Conservation (phyloP, 1,140 invertebrate genomes). For the Megalonaias nervosa region DNA sequence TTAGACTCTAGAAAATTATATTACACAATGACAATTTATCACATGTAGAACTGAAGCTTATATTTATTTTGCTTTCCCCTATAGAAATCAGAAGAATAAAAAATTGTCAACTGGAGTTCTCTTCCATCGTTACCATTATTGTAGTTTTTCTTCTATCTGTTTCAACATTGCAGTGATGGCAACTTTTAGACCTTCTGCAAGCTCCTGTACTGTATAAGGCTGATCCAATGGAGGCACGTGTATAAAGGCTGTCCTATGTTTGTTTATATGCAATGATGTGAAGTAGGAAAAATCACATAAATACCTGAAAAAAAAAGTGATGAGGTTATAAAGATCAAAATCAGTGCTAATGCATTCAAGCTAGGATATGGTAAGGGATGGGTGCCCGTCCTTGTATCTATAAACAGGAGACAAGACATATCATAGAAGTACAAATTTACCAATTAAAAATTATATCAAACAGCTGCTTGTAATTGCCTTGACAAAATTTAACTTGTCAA, state of each 20-base stretch:
- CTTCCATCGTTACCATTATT: neutral
- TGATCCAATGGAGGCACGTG: conserved; percentile 73
- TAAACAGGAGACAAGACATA: neutral
- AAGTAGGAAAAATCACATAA: conserved; percentile 75
- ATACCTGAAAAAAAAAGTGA: conserved; percentile 65
- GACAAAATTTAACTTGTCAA: no score
- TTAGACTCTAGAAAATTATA: no score
- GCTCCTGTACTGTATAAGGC: conserved; percentile 62
- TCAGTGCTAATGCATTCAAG: no score
- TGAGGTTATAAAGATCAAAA: neutral
- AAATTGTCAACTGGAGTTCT: no score
- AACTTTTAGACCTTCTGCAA: conserved; percentile 54
- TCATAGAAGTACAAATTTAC: neutral
- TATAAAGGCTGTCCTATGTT: conserved; percentile 72
- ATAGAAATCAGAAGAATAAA: no score
- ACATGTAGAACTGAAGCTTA: no score
- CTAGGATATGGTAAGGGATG: no score
- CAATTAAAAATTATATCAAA: no score
- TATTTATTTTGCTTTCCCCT: no score
- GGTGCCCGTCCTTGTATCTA: neutral
- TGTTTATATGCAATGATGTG: conserved; percentile 71
- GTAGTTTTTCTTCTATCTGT: conserved; percentile 35
- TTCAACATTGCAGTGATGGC: conserved; percentile 59
- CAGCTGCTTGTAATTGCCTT: no score
- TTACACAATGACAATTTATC: no score